These are phyloP conservation scores for Cyprinella venusta DNA, from an alignment of 2,797 vertebrate genomes.

Conservation along the genomic window DNA sequence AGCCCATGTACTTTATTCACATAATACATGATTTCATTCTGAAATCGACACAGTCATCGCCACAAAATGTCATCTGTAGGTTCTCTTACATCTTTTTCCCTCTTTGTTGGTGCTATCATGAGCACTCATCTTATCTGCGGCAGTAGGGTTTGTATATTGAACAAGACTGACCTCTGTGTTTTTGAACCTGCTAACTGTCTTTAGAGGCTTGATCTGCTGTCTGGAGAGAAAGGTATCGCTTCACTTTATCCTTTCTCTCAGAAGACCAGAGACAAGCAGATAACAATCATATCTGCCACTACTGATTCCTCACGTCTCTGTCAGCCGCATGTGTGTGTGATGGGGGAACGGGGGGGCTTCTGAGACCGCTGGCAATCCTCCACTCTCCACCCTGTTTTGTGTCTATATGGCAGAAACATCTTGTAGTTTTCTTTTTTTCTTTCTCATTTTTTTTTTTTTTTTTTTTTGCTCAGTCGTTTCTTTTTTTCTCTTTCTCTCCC, in stretches of 20 bases:
- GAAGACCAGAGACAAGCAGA: conserved; percentile 69
- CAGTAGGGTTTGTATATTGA: conserved; percentile 56
- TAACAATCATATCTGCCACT: conserved; percentile 81
- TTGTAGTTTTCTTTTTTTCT: conserved; percentile 73
- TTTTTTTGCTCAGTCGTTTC: conserved; percentile 30
- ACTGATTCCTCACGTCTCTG: conserved; percentile 79
- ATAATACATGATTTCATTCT: conserved; percentile 14
- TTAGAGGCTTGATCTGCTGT: conserved; percentile 59
- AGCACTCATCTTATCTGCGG: conserved; percentile 53
- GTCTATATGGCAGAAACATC: conserved; percentile 68
- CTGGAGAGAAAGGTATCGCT: conserved; percentile 60
- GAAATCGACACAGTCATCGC: background rate
- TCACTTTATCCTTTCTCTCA: conserved; percentile 59
- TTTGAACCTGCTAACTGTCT: conserved; percentile 55
- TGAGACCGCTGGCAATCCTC: conserved; percentile 62
- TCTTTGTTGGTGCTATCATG: conserved; percentile 34
- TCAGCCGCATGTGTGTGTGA: conserved; percentile 33
- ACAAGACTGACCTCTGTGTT: conserved; percentile 59
- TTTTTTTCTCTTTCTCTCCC: conserved; percentile 60
- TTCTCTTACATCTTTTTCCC: conserved; percentile 22
- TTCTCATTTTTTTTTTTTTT: conserved; percentile 34
- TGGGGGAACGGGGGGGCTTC: conserved; percentile 13
- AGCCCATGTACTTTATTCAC: conserved; percentile 3
- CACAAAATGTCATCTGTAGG: conserved; percentile 13
- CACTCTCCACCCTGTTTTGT: conserved; percentile 65